A percentile compares a stretch with the other conserved stretches of the same genome.
Conservation (phyloP, 2,888 invertebrate genomes). For the Stenodema calcarata region DNA sequence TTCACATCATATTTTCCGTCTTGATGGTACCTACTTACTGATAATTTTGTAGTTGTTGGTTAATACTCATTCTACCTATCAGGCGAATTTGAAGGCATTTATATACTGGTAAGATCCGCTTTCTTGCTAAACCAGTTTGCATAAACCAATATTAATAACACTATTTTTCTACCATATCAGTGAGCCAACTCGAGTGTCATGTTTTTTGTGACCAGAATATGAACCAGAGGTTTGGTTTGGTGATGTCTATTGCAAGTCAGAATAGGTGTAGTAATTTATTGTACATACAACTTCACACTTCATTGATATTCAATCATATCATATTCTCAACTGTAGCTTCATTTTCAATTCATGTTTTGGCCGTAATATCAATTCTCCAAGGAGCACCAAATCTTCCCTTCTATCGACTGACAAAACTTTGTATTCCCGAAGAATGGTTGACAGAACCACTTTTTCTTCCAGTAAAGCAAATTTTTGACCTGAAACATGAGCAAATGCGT, state of each 20-base stretch:
- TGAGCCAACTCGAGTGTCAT: no score
- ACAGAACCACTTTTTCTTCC: slow-evolving; percentile 68
- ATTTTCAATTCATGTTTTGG: slow-evolving; percentile 68
- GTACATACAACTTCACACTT: no score
- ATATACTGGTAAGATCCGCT: no score
- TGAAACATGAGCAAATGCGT: slow-evolving; percentile 46
- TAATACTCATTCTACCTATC: not conserved
- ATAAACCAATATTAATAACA: no score
- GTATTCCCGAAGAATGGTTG: slow-evolving; percentile 67
- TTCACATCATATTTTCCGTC: not conserved
- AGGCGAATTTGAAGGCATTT: not conserved
- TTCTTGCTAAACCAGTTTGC: no score
- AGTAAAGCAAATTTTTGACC: slow-evolving; percentile 69
- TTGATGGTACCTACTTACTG: not conserved
- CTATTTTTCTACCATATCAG: no score
- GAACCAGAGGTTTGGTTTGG: no score
- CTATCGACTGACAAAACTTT: slow-evolving; percentile 66
- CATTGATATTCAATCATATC: not conserved
- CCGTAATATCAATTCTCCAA: slow-evolving; percentile 69
- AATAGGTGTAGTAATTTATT: no score
- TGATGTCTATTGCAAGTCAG: no score
- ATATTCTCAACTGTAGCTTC: not conserved
- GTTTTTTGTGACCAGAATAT: no score
- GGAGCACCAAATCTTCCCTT: slow-evolving; percentile 66
- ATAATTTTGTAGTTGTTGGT: not conserved